Evolutionary conservation across 2,888 invertebrate genomes (phyloP).

Genomic region (Drosophila helvetica): DNA sequence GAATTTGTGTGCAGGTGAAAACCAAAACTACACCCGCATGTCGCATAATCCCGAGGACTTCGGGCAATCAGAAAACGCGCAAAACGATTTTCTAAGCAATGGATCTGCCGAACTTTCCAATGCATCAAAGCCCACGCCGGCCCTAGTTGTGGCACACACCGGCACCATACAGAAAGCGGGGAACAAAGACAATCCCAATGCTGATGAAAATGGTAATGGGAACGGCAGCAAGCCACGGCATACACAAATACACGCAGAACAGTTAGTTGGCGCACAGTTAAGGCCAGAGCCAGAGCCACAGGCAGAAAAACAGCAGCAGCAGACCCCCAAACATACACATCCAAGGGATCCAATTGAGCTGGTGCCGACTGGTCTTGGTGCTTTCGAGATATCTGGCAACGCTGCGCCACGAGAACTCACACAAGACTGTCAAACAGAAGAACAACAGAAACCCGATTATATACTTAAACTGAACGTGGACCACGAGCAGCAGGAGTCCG

Average conservation of each 20-base stretch:
- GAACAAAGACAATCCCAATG: too few species aligned
- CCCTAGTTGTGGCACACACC: background rate
- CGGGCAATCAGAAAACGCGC: background rate
- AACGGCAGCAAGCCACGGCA: background rate
- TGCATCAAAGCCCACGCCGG: background rate
- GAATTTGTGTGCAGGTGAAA: constrained; percentile 1
- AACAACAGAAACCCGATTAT: background rate
- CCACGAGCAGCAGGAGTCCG: too few species aligned
- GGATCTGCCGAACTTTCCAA: background rate
- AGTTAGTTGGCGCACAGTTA: background rate
- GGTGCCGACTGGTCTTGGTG: background rate
- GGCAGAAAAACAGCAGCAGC: background rate
- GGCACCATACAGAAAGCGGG: background rate
- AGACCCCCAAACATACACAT: background rate
- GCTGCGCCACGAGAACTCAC: background rate
- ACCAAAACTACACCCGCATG: background rate
- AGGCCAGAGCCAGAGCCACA: background rate
- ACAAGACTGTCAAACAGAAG: background rate
- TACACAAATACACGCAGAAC: background rate
- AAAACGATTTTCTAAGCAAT: background rate
- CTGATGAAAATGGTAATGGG: too few species aligned
- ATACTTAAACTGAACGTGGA: background rate
- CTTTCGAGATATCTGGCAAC: background rate
- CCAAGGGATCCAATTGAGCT: background rate
- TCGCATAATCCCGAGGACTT: background rate